These are phyloP conservation scores for Apocheima hispidaria DNA, from an alignment of 2,888 invertebrate genomes.

Conservation along the genomic window DNA sequence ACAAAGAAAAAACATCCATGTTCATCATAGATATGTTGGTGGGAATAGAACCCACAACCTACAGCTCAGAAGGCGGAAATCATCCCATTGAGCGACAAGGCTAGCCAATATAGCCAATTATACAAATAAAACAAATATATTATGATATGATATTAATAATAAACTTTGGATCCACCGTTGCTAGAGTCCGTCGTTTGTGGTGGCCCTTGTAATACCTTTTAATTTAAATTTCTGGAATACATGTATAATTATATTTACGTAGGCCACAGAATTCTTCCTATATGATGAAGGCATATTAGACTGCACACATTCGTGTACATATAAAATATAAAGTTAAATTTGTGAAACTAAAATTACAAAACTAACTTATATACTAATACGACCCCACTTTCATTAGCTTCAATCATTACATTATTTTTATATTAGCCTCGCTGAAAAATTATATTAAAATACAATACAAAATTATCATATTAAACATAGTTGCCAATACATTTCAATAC, in stretches of 20 bases:
- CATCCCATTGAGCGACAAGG: too few species aligned
- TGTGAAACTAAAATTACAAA: not conserved
- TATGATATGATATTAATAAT: too few species aligned
- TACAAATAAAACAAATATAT: too few species aligned
- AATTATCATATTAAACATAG: conserved; percentile 7
- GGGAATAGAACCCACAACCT: too few species aligned
- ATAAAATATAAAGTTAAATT: not conserved
- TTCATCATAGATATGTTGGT: too few species aligned
- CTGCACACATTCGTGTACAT: not conserved
- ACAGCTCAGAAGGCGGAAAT: too few species aligned
- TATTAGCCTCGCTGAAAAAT: conserved; percentile 7
- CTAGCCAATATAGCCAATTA: too few species aligned
- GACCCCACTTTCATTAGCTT: conserved; percentile 1
- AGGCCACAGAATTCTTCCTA: too few species aligned
- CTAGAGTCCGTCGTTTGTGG: not conserved
- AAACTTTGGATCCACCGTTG: too few species aligned
- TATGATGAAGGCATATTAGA: not conserved
- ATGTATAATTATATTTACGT: too few species aligned
- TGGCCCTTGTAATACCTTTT: not conserved
- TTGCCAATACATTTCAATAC: conserved; percentile 9
- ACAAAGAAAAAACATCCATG: too few species aligned
- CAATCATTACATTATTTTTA: conserved; percentile 1
- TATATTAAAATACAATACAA: conserved; percentile 1
- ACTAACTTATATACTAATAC: not conserved
- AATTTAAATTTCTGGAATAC: not conserved